Evolutionary conservation across 2,888 invertebrate genomes (phyloP), one percentile per base, ranked within the genome.

Genomic region (Troilus luridus): DNA sequence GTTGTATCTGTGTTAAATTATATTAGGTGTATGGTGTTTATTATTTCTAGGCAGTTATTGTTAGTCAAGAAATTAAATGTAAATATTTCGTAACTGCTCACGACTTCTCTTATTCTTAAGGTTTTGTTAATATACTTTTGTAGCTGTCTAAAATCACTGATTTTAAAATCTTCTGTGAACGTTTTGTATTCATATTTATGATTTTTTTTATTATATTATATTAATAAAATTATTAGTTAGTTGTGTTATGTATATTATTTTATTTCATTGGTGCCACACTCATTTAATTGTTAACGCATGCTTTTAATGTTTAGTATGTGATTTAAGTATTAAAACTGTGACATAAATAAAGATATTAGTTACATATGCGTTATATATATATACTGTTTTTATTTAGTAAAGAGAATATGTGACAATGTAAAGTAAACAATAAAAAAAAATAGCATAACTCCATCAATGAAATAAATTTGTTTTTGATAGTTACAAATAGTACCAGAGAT

Each of bases 1-100:
- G 90, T 91, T 92, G 91, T 92, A 92, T 92, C 91, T 92, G 91
- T 92, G 91, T 92, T 92, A 91, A 91, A 91, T 91, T 91, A 91
- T 92, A 91, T 91, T 92, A 92, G 91, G 91, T 92, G 91, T 91
- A 92, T 77, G 91, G 91, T 92, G 91, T 91, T 89, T 91, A 91
- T 90, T 90, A 85, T 85, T 85, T 56, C n/a, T 85, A 90, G 72
- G 77, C 72, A 88, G 90, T 90, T 90, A 90, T 90, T 62, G 60
- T 62, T 85, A 90, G 88, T 27, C 59, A 27, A 64, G 24, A 81
- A 88, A 58, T 60, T 27, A 21, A 88, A 21, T 88, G 88, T 90
- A 88, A 41, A 90, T 88, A 90, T 90, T 90, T 1, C 81, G 6
- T 90, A 88, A 88, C 90, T 90, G 90, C 90, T 90, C 90, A 90